Conservation (phyloP, 2,888 invertebrate genomes). For the Cryptops parisi region DNA sequence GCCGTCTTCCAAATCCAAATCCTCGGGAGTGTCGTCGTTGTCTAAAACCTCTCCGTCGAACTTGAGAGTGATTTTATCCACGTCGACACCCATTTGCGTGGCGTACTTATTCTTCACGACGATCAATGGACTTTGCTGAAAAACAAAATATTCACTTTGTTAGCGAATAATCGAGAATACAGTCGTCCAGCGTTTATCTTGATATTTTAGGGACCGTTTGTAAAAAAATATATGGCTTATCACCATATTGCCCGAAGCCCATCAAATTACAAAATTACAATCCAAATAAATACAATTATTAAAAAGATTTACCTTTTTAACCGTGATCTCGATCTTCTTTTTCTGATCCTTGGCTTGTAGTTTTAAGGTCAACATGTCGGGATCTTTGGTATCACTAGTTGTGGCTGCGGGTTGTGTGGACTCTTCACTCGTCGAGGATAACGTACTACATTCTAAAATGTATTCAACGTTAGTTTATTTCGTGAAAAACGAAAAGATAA, state of each 20-base stretch:
- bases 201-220: too few relatives aligned
- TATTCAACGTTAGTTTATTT: background rate
- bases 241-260: too few relatives aligned
- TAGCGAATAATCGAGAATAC: background rate
- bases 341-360: conserved; percentile 10
- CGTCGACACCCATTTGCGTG: conserved; percentile 33
- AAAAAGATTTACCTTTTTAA: conserved; percentile 1
- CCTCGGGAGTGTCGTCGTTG: conserved; percentile 33
- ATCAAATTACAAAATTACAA: too few relatives aligned
- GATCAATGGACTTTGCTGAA: conserved; percentile 29
- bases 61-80: conserved; percentile 36
- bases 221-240: too few relatives aligned
- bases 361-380: background rate
- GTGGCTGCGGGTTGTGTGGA: background rate
- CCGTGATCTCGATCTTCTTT: background rate
- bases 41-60: conserved; percentile 41
- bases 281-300: background rate
- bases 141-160: background rate
- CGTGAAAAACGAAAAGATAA: background rate
- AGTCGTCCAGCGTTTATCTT: too few relatives aligned
- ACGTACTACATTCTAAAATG: conserved; percentile 4
- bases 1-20: conserved; percentile 39
- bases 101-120: conserved; percentile 38
- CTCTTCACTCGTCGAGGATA: background rate
- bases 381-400: background rate